These are phyloP conservation scores for Eilema caniola DNA, from an alignment of 2,888 invertebrate species.

Conservation along the genomic window DNA sequence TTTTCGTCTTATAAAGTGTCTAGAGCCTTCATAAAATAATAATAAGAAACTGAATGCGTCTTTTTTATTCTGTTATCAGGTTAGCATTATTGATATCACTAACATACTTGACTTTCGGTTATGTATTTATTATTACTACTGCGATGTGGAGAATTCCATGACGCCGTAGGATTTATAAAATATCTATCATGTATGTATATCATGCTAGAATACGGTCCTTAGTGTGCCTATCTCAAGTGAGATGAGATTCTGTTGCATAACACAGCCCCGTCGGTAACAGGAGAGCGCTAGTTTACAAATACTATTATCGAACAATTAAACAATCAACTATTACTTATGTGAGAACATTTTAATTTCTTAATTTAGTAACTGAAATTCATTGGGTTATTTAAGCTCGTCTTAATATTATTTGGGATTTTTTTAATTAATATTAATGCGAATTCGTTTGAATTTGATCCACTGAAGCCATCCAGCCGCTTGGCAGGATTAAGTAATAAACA, in stretches of 20 bases:
- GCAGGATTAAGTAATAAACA: too few relatives aligned
- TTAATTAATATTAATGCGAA: neutral
- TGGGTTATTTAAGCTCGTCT: neutral
- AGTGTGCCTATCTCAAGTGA: neutral
- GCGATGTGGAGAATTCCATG: neutral
- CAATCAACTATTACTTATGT: neutral
- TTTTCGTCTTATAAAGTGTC: too few relatives aligned
- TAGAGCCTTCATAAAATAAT: too few relatives aligned
- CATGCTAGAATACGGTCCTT: too few relatives aligned
- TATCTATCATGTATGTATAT: too few relatives aligned
- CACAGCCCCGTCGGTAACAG: neutral
- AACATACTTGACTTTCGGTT: neutral
- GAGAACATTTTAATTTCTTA: constrained; percentile 3
- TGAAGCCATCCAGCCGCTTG: neutral
- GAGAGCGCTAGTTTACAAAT: neutral
- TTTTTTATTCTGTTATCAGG: neutral
- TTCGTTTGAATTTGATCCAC: neutral
- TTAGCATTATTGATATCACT: neutral
- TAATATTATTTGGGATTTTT: neutral
- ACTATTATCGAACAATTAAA: constrained; percentile 2
- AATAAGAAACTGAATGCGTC: too few relatives aligned
- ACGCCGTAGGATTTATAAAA: too few relatives aligned
- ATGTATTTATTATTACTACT: neutral
- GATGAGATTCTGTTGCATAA: neutral
- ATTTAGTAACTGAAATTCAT: neutral